These are phyloP conservation scores for Xiphorhynchus erythropygius DNA, from an alignment of 2,797 vertebrate species.

Conservation along the genomic window DNA sequence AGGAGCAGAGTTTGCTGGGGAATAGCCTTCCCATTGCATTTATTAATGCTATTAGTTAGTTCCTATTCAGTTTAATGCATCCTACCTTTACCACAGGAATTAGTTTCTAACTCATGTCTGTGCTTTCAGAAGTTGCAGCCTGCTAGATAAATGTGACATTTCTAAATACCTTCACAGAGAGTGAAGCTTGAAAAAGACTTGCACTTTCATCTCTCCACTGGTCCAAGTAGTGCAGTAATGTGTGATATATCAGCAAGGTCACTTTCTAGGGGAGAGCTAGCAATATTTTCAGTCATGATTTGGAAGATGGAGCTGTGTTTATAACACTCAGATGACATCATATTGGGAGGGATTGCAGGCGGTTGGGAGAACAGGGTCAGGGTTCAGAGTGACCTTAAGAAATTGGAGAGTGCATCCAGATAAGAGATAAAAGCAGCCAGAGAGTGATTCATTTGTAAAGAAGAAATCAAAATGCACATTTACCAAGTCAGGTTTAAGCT, in stretches of 20 bases:
- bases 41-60: neutral
- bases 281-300: neutral
- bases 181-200: neutral
- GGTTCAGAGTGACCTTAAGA: constrained; percentile 10
- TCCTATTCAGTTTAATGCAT: neutral
- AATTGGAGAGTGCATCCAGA: constrained; percentile 1
- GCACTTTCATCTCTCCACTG: neutral
- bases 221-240: neutral
- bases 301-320: constrained; percentile 1
- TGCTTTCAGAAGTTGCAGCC: neutral
- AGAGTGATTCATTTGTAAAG: neutral
- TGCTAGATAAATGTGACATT: neutral
- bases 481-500: neutral
- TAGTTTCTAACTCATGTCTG: neutral
- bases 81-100: neutral
- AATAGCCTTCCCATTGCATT: neutral
- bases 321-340: neutral
- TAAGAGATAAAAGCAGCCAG: constrained; percentile 15
- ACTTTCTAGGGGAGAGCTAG: neutral
- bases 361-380: constrained; percentile 2
- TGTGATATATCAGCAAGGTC: neutral
- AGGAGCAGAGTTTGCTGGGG: neutral
- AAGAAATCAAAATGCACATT: neutral
- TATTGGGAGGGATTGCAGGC: neutral
- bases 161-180: neutral